phyloP scores from a whole-genome alignment of 2,797 vertebrate genomes.

The Novumbra hubbsi region DNA sequence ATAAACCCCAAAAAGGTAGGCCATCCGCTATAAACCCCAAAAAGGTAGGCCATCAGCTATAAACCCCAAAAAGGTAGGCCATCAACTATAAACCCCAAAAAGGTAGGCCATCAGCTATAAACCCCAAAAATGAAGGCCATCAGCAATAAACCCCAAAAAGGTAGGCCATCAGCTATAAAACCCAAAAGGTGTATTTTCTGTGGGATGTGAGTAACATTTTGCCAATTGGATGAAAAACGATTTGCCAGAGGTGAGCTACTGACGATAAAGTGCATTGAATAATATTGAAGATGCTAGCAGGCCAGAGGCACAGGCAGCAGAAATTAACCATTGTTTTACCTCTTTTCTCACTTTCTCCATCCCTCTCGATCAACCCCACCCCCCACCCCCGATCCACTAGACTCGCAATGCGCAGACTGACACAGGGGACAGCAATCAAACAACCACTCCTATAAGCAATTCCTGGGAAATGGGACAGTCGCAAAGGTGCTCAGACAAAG shows the following conservation, averaged over 20 bases:
- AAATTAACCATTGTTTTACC: background rate
- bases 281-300: background rate
- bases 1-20: too few relatives aligned
- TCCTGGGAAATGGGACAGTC: background rate
- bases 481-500: background rate
- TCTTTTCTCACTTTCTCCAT: background rate
- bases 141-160: too few relatives aligned
- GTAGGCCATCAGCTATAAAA: too few relatives aligned
- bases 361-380: background rate
- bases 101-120: too few relatives aligned
- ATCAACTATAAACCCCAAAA: too few relatives aligned
- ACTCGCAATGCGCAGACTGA: background rate
- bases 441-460: background rate
- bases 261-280: background rate
- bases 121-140: too few relatives aligned
- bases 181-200: too few relatives aligned
- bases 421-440: background rate
- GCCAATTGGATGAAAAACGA: too few relatives aligned
- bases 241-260: background rate
- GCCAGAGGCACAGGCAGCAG: background rate
- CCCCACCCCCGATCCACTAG: background rate
- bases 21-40: too few relatives aligned
- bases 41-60: too few relatives aligned
- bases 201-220: background rate
- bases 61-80: too few relatives aligned